Evolutionary conservation across 1,140 invertebrate species (phyloP).

Genomic region (Tetramorium parvispinum): DNA sequence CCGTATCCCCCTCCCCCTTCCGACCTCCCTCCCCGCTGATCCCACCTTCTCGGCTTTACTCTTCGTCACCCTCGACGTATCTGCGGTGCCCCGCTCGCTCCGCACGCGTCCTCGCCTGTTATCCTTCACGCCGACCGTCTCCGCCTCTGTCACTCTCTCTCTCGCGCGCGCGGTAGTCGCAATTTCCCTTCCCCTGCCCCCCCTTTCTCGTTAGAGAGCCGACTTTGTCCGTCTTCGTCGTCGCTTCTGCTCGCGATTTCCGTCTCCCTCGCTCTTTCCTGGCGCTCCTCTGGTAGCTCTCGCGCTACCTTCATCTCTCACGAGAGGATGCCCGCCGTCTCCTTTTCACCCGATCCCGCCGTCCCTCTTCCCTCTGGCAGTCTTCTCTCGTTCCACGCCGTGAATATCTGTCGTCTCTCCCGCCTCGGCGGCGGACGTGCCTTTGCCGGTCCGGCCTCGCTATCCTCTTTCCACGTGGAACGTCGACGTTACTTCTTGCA

Average conservation of each 20-base stretch:
- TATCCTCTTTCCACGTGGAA: neutral
- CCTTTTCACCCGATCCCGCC: neutral
- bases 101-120: constrained; percentile 47
- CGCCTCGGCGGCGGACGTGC: constrained; percentile 10
- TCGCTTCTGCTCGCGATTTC: neutral
- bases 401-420: constrained; percentile 29
- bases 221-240: constrained; percentile 27
- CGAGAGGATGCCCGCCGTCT: constrained; percentile 1
- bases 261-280: neutral
- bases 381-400: constrained; percentile 8
- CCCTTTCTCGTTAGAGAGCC: neutral
- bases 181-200: neutral
- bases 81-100: constrained; percentile 33
- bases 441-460: neutral
- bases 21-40: neutral
- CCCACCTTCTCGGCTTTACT: constrained; percentile 4
- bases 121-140: constrained; percentile 65
- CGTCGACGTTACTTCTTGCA: neutral
- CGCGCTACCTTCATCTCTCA: constrained; percentile 20
- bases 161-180: neutral
- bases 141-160: constrained; percentile 57
- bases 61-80: constrained; percentile 57
- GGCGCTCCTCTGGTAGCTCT: neutral
- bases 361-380: neutral
- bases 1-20: neutral